Percentiles rank a stretch among this genome's conserved stretches.
phyloP scores from a whole-genome alignment of 2,113 vertebrate species.

The Proteles cristata region DNA sequence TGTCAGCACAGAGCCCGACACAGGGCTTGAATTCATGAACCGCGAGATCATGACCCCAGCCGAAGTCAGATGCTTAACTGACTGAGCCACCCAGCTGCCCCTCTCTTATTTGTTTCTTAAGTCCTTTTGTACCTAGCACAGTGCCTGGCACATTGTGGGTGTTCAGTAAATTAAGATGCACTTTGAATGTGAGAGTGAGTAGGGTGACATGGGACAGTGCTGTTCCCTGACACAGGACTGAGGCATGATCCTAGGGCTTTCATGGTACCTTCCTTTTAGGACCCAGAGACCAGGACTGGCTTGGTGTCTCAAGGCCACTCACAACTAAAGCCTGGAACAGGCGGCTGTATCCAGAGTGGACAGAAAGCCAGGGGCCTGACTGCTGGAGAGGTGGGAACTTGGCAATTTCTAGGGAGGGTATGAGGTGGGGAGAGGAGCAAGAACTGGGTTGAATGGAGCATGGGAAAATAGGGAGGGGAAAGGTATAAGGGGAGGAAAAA shows the following conservation, averaged over 20 bases:
- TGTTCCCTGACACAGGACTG: background rate
- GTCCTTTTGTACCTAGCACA: background rate
- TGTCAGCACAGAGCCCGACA: no score
- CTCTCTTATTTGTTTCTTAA: background rate
- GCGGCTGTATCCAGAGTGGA: conserved; percentile 91
- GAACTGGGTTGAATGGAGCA: background rate
- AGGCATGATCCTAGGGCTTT: background rate
- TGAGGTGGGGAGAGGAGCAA: background rate
- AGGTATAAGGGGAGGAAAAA: background rate
- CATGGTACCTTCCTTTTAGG: conserved; percentile 46
- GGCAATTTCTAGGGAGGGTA: background rate
- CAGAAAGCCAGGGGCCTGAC: conserved; percentile 84
- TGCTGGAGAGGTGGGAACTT: conserved; percentile 91
- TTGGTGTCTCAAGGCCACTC: conserved; percentile 35
- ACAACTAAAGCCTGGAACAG: conserved; percentile 87
- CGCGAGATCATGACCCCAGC: no score
- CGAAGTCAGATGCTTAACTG: no score
- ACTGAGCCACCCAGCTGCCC: no score
- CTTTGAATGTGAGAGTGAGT: conserved; percentile 5
- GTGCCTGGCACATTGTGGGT: background rate
- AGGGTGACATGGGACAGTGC: background rate
- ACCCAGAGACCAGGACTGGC: conserved; percentile 18
- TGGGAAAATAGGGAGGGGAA: background rate
- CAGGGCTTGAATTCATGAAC: no score
- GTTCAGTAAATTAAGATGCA: background rate